Percentiles rank a stretch among this genome's conserved stretches.
Evolutionary conservation across 2,113 vertebrate species (phyloP).

Genomic region (Uropsilus gracilis): DNA sequence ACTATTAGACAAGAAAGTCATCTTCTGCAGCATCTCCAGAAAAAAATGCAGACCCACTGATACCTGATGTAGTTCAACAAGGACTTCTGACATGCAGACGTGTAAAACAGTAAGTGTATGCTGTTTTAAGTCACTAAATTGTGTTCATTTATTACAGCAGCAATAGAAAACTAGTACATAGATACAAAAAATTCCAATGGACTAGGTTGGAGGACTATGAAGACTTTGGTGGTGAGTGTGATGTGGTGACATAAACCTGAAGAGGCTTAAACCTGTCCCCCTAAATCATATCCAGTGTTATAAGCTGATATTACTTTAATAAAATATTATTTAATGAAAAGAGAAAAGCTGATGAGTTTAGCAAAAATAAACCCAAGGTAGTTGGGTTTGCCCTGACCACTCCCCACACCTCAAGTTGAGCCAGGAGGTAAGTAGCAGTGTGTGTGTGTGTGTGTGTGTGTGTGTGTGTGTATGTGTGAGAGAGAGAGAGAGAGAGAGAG

Average conservation of each 20-base stretch:
- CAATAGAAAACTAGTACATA: not conserved
- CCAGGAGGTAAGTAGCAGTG: not conserved
- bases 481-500: too few relatives aligned
- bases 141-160: not conserved
- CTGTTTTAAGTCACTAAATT: not conserved
- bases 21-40: not conserved
- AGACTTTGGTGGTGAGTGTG: too few relatives aligned
- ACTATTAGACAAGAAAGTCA: not conserved
- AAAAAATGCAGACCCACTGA: too few relatives aligned
- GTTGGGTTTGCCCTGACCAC: too few relatives aligned
- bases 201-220: too few relatives aligned
- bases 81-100: not conserved
- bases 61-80: not conserved
- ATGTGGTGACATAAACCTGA: too few relatives aligned
- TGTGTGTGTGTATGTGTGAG: too few relatives aligned
- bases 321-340: too few relatives aligned
- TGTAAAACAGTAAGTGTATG: not conserved
- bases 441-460: not conserved
- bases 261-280: too few relatives aligned
- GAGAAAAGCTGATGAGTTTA: not conserved
- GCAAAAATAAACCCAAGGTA: not conserved
- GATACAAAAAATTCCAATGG: not conserved
- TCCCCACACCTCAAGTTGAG: not conserved
- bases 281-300: too few relatives aligned
- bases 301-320: too few relatives aligned